Evolutionary conservation across 2,888 invertebrate genomes (phyloP), one percentile per base, ranked within the genome.

Genomic region (Drosophila putrida): DNA sequence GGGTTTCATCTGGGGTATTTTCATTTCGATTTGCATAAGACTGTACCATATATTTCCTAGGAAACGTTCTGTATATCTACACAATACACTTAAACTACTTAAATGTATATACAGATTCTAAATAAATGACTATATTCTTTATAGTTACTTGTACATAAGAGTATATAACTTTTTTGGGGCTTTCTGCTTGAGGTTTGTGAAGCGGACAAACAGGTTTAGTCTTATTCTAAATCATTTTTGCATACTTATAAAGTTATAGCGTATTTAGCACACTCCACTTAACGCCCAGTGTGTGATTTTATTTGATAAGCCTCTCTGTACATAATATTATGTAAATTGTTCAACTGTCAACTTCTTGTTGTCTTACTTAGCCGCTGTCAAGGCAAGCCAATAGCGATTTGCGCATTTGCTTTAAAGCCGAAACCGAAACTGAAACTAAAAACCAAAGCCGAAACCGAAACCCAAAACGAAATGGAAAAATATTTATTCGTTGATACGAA

Each of bases 251-350:
- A 51, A 58, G 43, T 66, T 72, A 50, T 61, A 55, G 70, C 49
- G 57, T 57, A 59, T 58, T 70, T 69, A 86, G 83, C 75, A 80
- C 77, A 83, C 72, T 76, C 88, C 80, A 82, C 83, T 82, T 86
- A 73, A 64, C 63, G 66, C 71, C 68, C 54, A 71, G 39, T 60
- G 33, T 57, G 27, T 58, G 66, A 67, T 66, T 74, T 54, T 49
- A 8, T 62, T 62, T 81, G 86, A 82, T 78, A 75, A 63, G 82
- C 82, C 47, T 53, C 82, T 65, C 39, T 63, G 66, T 61, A 67
- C 57, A 59, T 65, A 57, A 71, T 43, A 61, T 55, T 82, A 85
- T 80, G 82, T 69, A 70, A 80, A 86, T 80, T 76, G 63, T 65
- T 31, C 28, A 65, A 75, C 64, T 75, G 71, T 76, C 76, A 66